Evolutionary conservation across 2,888 invertebrate genomes (phyloP).

Genomic region (Drosophila stalkeri): DNA sequence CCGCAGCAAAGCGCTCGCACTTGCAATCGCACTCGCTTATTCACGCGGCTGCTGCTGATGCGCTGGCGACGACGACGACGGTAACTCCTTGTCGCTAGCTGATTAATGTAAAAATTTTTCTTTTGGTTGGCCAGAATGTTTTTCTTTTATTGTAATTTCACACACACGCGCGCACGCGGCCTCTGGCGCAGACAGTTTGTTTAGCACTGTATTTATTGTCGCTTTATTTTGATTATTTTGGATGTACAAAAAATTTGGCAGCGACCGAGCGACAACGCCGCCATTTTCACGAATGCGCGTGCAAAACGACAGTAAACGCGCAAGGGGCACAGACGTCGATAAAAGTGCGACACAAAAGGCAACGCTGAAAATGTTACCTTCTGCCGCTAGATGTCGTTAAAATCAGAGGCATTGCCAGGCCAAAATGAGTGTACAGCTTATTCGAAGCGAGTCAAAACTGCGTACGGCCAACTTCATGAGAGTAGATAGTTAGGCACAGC

Average conservation of each 20-base stretch:
- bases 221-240: slow-evolving; percentile 85
- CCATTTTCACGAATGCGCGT: slow-evolving; percentile 84
- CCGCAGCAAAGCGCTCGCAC: slow-evolving; percentile 22
- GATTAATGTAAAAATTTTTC: slow-evolving; percentile 58
- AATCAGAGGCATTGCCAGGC: slow-evolving; percentile 30
- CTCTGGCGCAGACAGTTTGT: slow-evolving; percentile 58
- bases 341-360: slow-evolving; percentile 58
- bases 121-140: slow-evolving; percentile 41
- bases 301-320: slow-evolving; percentile 70
- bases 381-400: slow-evolving; percentile 45
- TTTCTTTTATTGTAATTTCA: slow-evolving; percentile 45
- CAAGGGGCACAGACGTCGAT: slow-evolving; percentile 57
- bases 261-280: slow-evolving; percentile 83
- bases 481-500: slow-evolving; percentile 29
- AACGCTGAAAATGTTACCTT: slow-evolving; percentile 58
- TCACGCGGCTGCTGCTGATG: slow-evolving; percentile 69
- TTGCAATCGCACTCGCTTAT: slow-evolving; percentile 60
- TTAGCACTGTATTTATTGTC: slow-evolving; percentile 82
- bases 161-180: slow-evolving; percentile 60
- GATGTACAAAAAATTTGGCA: slow-evolving; percentile 85
- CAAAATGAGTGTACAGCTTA: slow-evolving; percentile 2
- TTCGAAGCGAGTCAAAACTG: slow-evolving; percentile 6
- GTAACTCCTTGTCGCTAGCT: slow-evolving; percentile 54
- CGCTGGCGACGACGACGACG: slow-evolving; percentile 58
- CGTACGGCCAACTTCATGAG: slow-evolving; percentile 29